Evolutionary conservation across 2,113 vertebrate species (phyloP), one percentile per base, ranked within the genome.

Genomic region (Mustela nigripes): DNA sequence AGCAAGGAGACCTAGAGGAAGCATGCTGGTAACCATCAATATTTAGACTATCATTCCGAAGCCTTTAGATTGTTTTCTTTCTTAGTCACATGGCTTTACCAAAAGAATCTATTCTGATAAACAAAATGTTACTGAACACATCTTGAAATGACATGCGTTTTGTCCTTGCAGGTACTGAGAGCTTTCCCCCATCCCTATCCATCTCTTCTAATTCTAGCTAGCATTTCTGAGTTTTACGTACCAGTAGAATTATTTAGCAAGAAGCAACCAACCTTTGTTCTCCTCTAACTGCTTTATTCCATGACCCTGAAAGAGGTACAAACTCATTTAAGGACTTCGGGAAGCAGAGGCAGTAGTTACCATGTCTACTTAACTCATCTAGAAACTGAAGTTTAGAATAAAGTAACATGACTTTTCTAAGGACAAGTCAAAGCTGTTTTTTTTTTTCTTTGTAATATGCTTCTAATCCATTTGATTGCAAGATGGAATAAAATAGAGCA

Each of bases 41-140:
- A 74, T 83, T 97, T 94, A 62, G 79, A 98, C 85, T 26, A 62
- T 18, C 81, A 31, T 97, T 98, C 98, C 90, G 97, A 88, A 92
- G 87, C 11, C 88, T 91, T 89, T 62, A 89, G 88, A 79, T 91
- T 96, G 39, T 90, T 91, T 90, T 96, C 89, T 94, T 78, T 53
- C 60, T 93, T 39, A 24, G 76, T 93, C 73, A 93, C 31, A 73
- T 95, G 95, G 96, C 56, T 93, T 95, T 82, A 93, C 88, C 67
- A 86, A 97, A 97, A 73, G 71, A 91, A 95, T 93, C 69, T 53
- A 91, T 95, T 95, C 28, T 96, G 73, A 89, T 15, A 78, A 67
- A 42, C 87, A 67, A 84, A 94, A 84, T 92, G 83, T 53, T 2
- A 69, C 89, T 56, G 83, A 95, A 73, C 21, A 39, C 53, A 93